Percentiles rank a stretch among this genome's conserved stretches.
These are phyloP conservation scores for Clusia tigrina DNA, from an alignment of 2,888 invertebrate genomes.

Conservation along the genomic window DNA sequence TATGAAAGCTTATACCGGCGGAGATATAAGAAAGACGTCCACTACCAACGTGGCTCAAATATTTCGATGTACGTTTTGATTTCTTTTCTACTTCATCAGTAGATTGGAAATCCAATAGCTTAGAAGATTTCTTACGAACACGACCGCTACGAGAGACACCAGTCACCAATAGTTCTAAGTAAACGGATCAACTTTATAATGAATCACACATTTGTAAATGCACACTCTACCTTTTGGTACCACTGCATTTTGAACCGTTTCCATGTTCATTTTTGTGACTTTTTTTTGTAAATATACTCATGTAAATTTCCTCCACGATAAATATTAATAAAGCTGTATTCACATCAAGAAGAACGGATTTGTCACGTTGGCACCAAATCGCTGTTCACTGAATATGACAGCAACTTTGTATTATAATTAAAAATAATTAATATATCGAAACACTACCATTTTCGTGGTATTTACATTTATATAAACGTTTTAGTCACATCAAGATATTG, in stretches of 20 bases:
- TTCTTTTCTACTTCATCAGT: slow-evolving; percentile 79
- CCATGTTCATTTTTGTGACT: slow-evolving; percentile 8
- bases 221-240: not conserved
- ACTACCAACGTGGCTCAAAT: slow-evolving; percentile 37
- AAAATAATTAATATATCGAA: too few relatives aligned
- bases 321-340: too few relatives aligned
- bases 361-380: too few relatives aligned
- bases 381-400: too few relatives aligned
- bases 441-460: too few relatives aligned
- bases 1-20: slow-evolving; percentile 36
- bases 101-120: slow-evolving; percentile 91
- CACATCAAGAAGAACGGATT: too few relatives aligned
- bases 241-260: not conserved
- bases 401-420: too few relatives aligned
- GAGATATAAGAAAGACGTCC: slow-evolving; percentile 41
- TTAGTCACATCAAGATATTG: too few relatives aligned
- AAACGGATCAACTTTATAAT: not conserved
- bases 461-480: too few relatives aligned
- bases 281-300: too few relatives aligned
- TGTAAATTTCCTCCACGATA: too few relatives aligned
- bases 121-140: slow-evolving; percentile 93
- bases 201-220: not conserved
- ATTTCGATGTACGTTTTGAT: slow-evolving; percentile 44
- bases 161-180: slow-evolving; percentile 78
- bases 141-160: slow-evolving; percentile 89